A percentile compares a stretch with the other conserved stretches of the same genome.
These are phyloP conservation scores for Seriola aureovittata DNA, from an alignment of 2,113 vertebrate genomes.

Conservation along the genomic window DNA sequence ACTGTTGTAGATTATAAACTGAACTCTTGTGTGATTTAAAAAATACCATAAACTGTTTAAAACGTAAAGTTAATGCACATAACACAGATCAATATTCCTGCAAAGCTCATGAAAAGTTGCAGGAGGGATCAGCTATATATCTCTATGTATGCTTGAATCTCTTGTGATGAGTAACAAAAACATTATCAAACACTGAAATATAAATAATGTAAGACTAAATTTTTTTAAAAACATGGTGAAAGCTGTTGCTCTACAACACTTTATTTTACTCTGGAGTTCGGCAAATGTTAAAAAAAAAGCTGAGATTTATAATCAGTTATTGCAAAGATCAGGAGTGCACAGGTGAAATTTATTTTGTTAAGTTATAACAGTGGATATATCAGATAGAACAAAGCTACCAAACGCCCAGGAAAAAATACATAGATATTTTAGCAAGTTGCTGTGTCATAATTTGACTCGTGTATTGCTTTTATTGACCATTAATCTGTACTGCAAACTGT, in stretches of 20 bases:
- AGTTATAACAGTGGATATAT: background rate
- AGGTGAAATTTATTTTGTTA: background rate
- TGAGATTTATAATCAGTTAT: background rate
- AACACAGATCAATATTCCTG: background rate
- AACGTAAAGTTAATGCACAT: background rate
- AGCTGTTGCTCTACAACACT: background rate
- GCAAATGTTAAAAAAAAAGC: background rate
- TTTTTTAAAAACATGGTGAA: background rate
- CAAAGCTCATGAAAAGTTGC: too few relatives aligned
- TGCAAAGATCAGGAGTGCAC: background rate
- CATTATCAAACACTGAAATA: too few relatives aligned
- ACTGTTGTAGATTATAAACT: background rate
- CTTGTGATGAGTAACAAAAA: too few relatives aligned
- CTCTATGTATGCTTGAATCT: too few relatives aligned
- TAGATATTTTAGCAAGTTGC: background rate
- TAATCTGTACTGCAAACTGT: background rate
- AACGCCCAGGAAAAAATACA: background rate
- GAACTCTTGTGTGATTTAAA: background rate
- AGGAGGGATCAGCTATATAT: too few relatives aligned
- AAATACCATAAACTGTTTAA: background rate
- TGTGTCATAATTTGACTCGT: background rate
- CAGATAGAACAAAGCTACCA: background rate
- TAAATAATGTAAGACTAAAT: too few relatives aligned
- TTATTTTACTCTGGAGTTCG: background rate
- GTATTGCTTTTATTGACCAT: background rate